These are phyloP conservation scores for Oncorhynchus clarkii DNA, from an alignment of 2,113 vertebrate species.

Conservation along the genomic window DNA sequence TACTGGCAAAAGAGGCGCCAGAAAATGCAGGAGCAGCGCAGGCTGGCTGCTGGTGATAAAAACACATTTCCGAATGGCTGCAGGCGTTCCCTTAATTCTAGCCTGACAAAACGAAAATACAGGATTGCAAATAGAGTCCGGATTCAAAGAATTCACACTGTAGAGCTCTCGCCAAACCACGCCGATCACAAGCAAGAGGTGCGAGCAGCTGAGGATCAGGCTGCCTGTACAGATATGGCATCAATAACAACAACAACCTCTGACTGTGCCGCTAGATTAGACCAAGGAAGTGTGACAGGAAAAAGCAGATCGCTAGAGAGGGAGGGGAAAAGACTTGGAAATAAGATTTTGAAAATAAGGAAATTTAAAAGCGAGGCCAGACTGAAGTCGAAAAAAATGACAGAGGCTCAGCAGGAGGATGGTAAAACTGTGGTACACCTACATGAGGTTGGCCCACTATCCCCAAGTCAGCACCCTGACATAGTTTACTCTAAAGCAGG, in stretches of 20 bases:
- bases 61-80: constrained; percentile 75
- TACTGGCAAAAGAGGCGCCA: constrained; percentile 84
- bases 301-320: constrained; percentile 78
- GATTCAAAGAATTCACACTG: constrained; percentile 85
- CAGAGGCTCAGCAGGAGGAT: constrained; percentile 44
- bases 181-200: constrained; percentile 70
- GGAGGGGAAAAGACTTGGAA: constrained; percentile 71
- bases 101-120: constrained; percentile 84
- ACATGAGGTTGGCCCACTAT: background rate
- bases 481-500: constrained; percentile 40
- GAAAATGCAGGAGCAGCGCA: constrained; percentile 71
- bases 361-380: constrained; percentile 89
- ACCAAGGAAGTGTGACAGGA: constrained; percentile 63
- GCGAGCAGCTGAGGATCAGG: constrained; percentile 55
- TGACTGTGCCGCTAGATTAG: constrained; percentile 70
- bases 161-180: constrained; percentile 76
- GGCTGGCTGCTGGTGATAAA: constrained; percentile 76
- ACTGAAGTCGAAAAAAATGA: constrained; percentile 83
- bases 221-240: constrained; percentile 61
- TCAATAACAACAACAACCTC: constrained; percentile 71
- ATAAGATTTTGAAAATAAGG: constrained; percentile 81
- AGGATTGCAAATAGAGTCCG: constrained; percentile 84
- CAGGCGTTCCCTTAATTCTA: constrained; percentile 77
- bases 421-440: constrained; percentile 36
- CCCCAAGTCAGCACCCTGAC: background rate